phyloP scores from a whole-genome alignment of 2,113 vertebrate species.

The Indicator indicator region DNA sequence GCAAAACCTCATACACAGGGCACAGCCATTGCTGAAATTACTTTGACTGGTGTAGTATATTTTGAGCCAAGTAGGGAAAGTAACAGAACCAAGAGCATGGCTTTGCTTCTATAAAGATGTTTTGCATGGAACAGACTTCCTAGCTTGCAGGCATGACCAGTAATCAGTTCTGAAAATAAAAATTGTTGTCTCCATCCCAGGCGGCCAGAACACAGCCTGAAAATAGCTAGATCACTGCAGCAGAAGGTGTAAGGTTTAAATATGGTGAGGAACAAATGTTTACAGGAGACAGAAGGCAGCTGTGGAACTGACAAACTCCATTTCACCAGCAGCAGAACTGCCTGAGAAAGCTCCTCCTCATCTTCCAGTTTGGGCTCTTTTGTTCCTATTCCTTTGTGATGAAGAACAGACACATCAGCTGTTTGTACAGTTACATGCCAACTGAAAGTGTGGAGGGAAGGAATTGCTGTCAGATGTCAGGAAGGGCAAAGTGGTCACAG shows the following conservation, averaged over 20 bases:
- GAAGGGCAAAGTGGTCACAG: not conserved
- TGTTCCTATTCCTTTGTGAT: not conserved
- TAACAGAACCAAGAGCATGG: not conserved
- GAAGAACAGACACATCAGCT: not conserved
- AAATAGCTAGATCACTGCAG: not conserved
- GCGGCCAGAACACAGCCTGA: not conserved
- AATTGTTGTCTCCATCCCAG: not conserved
- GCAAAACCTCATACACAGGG: not conserved
- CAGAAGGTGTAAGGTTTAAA: not conserved
- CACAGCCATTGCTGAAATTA: not conserved
- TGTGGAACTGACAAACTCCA: not conserved
- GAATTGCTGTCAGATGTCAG: not conserved
- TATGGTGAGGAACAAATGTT: not conserved
- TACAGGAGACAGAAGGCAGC: not conserved
- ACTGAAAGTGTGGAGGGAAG: not conserved
- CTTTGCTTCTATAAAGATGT: not conserved
- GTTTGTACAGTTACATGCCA: not conserved
- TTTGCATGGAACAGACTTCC: not conserved
- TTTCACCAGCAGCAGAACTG: not conserved
- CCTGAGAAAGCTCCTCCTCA: not conserved
- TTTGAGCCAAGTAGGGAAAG: not conserved
- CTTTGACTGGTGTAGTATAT: not conserved
- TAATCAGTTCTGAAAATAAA: not conserved
- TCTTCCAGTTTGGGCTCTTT: not conserved
- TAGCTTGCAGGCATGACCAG: not conserved